Percentiles rank a stretch among this genome's conserved stretches.
Evolutionary conservation across 1,140 invertebrate species (phyloP).

Genomic region (Lucilia sericata): DNA sequence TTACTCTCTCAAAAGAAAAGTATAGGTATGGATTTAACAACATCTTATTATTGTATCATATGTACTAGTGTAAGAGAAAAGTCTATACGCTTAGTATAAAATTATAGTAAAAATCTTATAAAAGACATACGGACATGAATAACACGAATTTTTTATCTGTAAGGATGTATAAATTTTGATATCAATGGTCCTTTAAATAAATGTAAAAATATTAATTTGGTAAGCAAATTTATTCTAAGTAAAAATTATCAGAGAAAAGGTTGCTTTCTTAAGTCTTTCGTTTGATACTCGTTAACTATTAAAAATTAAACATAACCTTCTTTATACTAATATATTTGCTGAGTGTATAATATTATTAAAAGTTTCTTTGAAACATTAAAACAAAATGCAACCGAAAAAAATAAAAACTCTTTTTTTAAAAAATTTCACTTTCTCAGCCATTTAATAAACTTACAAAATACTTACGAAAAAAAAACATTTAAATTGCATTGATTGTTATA

Average conservation of each 20-base stretch:
- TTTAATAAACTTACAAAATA: constrained; percentile 15
- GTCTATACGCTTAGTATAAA: not conserved
- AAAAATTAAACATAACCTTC: too few relatives aligned
- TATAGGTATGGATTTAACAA: not conserved
- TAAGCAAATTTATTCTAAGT: too few relatives aligned
- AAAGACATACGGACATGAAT: too few relatives aligned
- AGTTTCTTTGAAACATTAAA: not conserved
- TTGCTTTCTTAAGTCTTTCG: too few relatives aligned
- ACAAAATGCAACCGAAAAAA: not conserved
- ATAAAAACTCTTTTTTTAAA: not conserved
- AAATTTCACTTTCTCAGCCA: constrained; percentile 25
- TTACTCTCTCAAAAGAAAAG: constrained; percentile 1
- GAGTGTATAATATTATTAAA: not conserved
- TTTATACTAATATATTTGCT: not conserved
- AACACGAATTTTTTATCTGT: too few relatives aligned
- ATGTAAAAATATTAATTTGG: too few relatives aligned
- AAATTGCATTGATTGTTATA: constrained; percentile 20
- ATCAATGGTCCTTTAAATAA: too few relatives aligned
- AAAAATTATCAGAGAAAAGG: too few relatives aligned
- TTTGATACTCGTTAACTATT: too few relatives aligned
- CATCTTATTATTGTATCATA: not conserved
- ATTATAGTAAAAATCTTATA: too few relatives aligned
- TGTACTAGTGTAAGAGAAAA: not conserved
- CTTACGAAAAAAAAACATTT: not conserved
- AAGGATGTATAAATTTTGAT: too few relatives aligned